Evolutionary conservation across 1,140 invertebrate genomes (phyloP), one percentile per base, ranked within the genome.

Genomic region (Drosophila funebris): DNA sequence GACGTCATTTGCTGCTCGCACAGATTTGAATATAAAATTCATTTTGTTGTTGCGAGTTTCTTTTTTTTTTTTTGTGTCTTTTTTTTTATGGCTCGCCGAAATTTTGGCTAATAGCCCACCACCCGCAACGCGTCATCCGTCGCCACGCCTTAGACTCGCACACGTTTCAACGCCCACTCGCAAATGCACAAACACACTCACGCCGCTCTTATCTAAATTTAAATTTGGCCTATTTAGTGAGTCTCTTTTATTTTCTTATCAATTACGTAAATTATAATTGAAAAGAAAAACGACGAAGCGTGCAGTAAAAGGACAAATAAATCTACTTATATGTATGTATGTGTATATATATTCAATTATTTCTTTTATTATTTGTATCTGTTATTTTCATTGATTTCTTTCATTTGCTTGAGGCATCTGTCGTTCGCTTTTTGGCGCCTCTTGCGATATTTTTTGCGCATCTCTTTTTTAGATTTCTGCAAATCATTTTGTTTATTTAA

Each of bases 191-290:
- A 37, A 63, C 14, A 33, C 64, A 31, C 29, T 11, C 6, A 29
- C 24, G n/a, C 24, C 33, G 66, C 57, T 75, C 37, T 70, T 57
- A 64, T 88, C 83, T 88, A 88, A 83, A 88, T 88, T 72, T 88
- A 88, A 76, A 79, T 88, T 82, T 88, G 83, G 76, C 83, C 83
- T 79, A 88, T 76, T 88, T 88, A 63, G 43, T 67, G 50, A 20
- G 48, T 50, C 46, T 58, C 68, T 80, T 78, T 66, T 50, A 68
- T 73, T 33, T 33, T 88, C 76, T 87, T 88, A 88, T 88, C 83
- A 88, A 79, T 88, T 88, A 81, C 78, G 83, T 88, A 83, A 88
- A 88, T 73, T 52, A 33, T 73, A 67, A 46, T 64, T 56, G n/a
- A 44, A 69, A 66, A 60, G 36, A 58, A 78, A 62, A 78, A 62